phyloP scores from a whole-genome alignment of 2,888 invertebrate genomes.

The Pycnomerus fuliginosus region DNA sequence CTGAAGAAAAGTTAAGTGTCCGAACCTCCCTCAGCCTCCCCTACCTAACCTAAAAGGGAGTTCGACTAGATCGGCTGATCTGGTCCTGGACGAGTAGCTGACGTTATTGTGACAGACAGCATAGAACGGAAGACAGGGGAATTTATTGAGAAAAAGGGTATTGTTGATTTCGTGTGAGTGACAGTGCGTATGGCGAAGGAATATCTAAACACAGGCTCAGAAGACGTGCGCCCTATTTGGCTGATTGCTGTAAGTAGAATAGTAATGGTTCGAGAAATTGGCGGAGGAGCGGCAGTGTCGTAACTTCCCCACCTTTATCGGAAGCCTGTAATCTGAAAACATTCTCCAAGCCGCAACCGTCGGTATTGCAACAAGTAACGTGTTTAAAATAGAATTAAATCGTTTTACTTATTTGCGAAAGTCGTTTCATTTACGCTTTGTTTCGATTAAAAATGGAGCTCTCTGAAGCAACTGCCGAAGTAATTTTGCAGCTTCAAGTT shows the following conservation, averaged over 20 bases:
- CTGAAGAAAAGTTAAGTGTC: too few species aligned
- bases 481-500: constrained; percentile 11
- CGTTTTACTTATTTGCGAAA: constrained; percentile 20
- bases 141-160: constrained; percentile 14
- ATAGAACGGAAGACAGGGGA: too few species aligned
- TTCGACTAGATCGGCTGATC: too few species aligned
- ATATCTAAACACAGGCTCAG: constrained; percentile 14
- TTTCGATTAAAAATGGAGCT: constrained; percentile 15
- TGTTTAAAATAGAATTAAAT: constrained; percentile 27
- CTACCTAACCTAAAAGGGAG: too few species aligned
- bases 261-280: constrained; percentile 25
- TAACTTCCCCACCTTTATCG: constrained; percentile 32
- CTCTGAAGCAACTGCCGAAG: constrained; percentile 5
- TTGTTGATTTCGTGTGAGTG: constrained; percentile 14
- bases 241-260: constrained; percentile 29
- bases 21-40: too few species aligned
- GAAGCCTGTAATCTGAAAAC: constrained; percentile 31
- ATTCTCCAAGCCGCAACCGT: constrained; percentile 27
- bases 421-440: constrained; percentile 15
- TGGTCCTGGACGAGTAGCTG: too few species aligned
- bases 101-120: too few species aligned
- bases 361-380: constrained; percentile 28
- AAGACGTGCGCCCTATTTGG: constrained; percentile 26
- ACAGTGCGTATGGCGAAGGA: constrained; percentile 12
- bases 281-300: constrained; percentile 29